Base-by-base conservation (phyloP, 1,140 invertebrate genomes). In the Anastatus disparis region DNA sequence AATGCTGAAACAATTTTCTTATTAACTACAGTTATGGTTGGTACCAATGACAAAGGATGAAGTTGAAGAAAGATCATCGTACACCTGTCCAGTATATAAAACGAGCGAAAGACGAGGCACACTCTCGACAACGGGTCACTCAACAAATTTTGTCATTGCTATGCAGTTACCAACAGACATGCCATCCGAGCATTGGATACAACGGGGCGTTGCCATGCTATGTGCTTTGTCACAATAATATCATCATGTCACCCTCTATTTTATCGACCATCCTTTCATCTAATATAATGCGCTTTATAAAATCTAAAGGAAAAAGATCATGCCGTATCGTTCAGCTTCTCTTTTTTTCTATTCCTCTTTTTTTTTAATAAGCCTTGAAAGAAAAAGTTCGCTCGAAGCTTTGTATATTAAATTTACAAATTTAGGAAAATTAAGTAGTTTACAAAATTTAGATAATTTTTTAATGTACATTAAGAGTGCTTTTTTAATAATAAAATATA, bases 101-200 rank as follows among this genome's bases (percentile, higher is more conserved):
- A 97, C 96, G 6, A 89, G 91, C 40, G 95, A 95, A 78, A 85
- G 96, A 46, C 89, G 92, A 67, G 94, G 95, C 29, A 90, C 93
- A 2, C 85, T 97, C 20, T 95, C 94, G 58, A 97, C 95, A n/a
- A 97, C 95, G 9, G 95, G 95, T 12, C 95, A 97, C 84, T 97
- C 95, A 56, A 96, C 95, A 22, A 97, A 97, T 88, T 97, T 95
- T 80, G 93, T 97, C 31, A 90, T 96, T 74, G 91, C 90, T 67
- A 92, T 97, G 83, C 82, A 88, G 13, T 84, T 97, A 52, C 91
- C 92, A 15, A 92, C 91, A 0, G 80, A 87, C n/a, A 79, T 88
- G 76, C 84, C 89, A 3, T 86, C 91, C 29, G 89, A 92, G 67
- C 94, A 97, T 82, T 97, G 95, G 96, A 93, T 97, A 68, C 92